Base-by-base conservation (phyloP, 2,888 invertebrate species). In the Meta bourneti region DNA sequence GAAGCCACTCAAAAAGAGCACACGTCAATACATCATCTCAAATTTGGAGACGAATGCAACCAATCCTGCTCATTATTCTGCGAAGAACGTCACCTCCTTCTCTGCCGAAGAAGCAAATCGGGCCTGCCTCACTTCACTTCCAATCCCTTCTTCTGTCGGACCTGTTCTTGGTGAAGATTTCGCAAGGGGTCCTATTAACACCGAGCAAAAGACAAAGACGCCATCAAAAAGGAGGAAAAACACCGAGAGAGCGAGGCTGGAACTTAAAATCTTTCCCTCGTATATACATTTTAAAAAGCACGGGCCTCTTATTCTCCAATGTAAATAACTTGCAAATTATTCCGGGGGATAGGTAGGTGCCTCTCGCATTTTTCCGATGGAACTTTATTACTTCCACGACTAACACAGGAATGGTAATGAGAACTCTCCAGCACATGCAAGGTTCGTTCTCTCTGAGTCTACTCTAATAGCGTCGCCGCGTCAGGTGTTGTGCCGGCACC, bases 251-350 rank as follows among this genome's bases (percentile, higher is more conserved):
- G 20, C 4, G 9, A 48, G 48, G 5, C 0, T n/a, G 9, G 48
- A 77, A 75, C 61, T 75, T 85, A 78, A 87, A 87, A 87, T 85
- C 85, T 85, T 77, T 48, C n/a, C 82, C 51, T 52, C 70, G 51
- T 79, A 16, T 49, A 54, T 61, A 74, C 71, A 81, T 75, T 88
- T 88, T 80, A 81, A 72, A 86, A 77, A 75, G 75, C 82, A 52
- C n/a, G 52, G 16, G 54, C 16, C 61, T 51, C 82, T 69, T 75
- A 81, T 87, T 86, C 91, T 82, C 91, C 86, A 80, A 87, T 90
- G 90, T 90, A 90, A 91, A 91, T 91, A 91, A 91, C 82, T 91
- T 91, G 91, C 91, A 91, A 91, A 87, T 91, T 91, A 91, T 91
- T 91, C 83, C 20, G 13, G n/a, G 34, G 69, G 13, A 69, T 72